A percentile compares a stretch with the other conserved stretches of the same genome.
phyloP scores from a whole-genome alignment of 2,797 vertebrate species.

The Danio tinwini region DNA sequence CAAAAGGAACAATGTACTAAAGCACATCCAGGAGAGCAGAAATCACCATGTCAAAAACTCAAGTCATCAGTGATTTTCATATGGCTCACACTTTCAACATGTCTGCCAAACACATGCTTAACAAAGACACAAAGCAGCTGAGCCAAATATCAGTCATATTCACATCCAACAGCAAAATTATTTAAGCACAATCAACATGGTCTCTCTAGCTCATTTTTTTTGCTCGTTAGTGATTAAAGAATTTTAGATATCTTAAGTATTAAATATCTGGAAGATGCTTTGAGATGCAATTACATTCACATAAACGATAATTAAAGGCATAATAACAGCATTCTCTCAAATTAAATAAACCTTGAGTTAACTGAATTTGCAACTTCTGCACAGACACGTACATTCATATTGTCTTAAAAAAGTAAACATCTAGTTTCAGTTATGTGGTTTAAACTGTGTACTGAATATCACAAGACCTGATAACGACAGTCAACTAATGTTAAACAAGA shows the following conservation, averaged over 20 bases:
- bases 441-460: constrained; percentile 6
- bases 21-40: neutral
- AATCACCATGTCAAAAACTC: neutral
- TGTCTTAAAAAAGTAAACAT: neutral
- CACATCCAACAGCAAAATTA: neutral
- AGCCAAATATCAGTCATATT: constrained; percentile 19
- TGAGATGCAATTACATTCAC: no score
- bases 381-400: neutral
- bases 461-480: constrained; percentile 14
- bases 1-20: neutral
- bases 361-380: neutral
- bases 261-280: no score
- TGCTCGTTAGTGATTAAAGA: neutral
- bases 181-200: neutral
- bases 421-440: constrained; percentile 7
- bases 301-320: no score
- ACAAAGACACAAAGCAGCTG: constrained; percentile 8
- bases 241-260: no score
- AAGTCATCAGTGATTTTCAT: neutral
- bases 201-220: neutral
- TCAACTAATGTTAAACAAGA: constrained; percentile 19
- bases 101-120: constrained; percentile 21
- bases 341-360: no score
- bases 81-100: constrained; percentile 21
- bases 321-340: no score